phyloP scores from a whole-genome alignment of 2,113 vertebrate genomes.

The Percopsis transmontana region DNA sequence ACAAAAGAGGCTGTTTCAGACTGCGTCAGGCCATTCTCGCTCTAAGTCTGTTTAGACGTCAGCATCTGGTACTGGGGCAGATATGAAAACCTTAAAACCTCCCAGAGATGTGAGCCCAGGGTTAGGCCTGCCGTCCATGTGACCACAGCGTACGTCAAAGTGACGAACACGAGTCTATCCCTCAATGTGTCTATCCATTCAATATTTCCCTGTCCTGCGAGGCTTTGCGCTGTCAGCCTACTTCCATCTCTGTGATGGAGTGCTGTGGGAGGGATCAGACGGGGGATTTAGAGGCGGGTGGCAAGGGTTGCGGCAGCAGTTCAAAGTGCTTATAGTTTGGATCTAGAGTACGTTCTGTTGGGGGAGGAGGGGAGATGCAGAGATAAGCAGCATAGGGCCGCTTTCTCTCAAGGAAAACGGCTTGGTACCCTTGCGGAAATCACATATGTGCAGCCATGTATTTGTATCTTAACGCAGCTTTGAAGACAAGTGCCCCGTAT shows the following conservation, averaged over 20 bases:
- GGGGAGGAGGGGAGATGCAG: constrained; percentile 8
- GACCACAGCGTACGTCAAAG: neutral
- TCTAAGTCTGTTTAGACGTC: neutral
- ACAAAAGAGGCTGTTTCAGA: neutral
- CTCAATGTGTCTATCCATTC: constrained; percentile 25
- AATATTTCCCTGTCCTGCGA: constrained; percentile 39
- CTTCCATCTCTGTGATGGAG: constrained; percentile 24
- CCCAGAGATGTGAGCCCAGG: neutral
- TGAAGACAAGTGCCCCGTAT: no score
- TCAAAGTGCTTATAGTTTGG: constrained; percentile 18
- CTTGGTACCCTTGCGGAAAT: no score
- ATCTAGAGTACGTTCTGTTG: neutral
- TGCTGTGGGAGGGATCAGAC: neutral
- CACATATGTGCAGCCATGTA: no score
- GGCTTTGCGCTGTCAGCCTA: constrained; percentile 36
- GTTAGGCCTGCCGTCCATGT: neutral
- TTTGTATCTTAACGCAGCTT: no score
- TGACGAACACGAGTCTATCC: neutral
- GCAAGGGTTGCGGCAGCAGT: constrained; percentile 17
- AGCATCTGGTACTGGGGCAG: neutral
- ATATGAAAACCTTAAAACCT: neutral
- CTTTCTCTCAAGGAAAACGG: no score
- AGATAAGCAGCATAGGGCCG: neutral
- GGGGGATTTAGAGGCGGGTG: constrained; percentile 28
- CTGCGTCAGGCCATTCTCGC: neutral